Base-by-base conservation (phyloP, 2,888 invertebrate genomes). In the Lasioglossum lativentre region DNA sequence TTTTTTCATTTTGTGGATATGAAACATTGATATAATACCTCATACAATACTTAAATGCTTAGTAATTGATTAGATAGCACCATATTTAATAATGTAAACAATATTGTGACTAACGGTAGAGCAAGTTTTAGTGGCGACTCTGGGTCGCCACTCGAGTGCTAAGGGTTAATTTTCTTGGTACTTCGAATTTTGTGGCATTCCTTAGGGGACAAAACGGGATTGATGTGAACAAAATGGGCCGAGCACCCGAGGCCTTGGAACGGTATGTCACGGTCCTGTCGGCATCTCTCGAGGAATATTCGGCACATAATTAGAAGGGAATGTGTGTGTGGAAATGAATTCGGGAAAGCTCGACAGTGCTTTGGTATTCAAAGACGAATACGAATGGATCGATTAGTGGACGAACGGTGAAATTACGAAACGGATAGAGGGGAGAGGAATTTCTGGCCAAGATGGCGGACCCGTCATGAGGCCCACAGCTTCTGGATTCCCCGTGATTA, bases 401-500 rank as follows among this genome's bases (percentile, higher is more conserved):
- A 68, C 23, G 23, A 23, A 10, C 10, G 68, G 38, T 40, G 23
- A 12, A 23, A 38, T 38, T 23, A 40, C n/a, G 34, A 30, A 73
- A 59, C 10, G 16, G 47, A 10, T 47, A 56, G 82, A 56, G 52
- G 81, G 68, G 73, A 42, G 74, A 83, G 80, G 79, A 78, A 87
- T 82, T 89, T 71, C 45, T 83, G 78, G 70, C 68, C 75, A 71
- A 78, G 70, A 92, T 92, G 84, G 91, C 90, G 68, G 91, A 91
- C n/a, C n/a, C n/a, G n/a, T 74, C 92, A 86, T 45, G 91, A 92
- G 82, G 91, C 89, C 71, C 89, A 34, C 77, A 68, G 77, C 86
- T 82, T 87, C 90, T 91, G 93, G 89, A 90, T 91, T 93, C 90
- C 83, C 82, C 81, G 92, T 91, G 92, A 94, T 94, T 92, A 94